Percentiles rank a stretch among this genome's conserved stretches.
phyloP scores from a whole-genome alignment of 2,113 vertebrate species.

The Fregata magnificens region DNA sequence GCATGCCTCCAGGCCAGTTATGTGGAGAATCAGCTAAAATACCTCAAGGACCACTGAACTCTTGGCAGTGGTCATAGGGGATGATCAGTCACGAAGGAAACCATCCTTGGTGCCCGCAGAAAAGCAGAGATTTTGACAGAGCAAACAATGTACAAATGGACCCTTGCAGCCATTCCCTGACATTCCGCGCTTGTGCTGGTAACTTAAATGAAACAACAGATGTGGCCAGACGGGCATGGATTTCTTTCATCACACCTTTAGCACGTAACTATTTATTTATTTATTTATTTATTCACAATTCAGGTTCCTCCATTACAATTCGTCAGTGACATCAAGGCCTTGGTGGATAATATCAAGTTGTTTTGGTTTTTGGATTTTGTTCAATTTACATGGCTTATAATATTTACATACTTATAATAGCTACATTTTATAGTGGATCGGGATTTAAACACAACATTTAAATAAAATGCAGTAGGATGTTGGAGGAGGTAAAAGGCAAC shows the following conservation, averaged over 20 bases:
- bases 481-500: not conserved
- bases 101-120: not conserved
- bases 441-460: not conserved
- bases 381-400: not conserved
- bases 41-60: not conserved
- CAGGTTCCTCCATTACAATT: not conserved
- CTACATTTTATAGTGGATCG: not conserved
- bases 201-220: not conserved
- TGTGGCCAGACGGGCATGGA: not conserved
- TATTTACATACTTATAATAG: not conserved
- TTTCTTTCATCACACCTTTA: not conserved
- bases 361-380: not conserved
- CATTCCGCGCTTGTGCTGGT: not conserved
- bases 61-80: not conserved
- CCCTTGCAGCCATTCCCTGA: not conserved
- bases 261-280: not conserved
- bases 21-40: not conserved
- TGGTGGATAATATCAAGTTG: not conserved
- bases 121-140: not conserved
- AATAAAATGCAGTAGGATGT: not conserved
- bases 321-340: not conserved
- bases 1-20: not conserved
- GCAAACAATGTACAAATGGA: not conserved
- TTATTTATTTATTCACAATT: not conserved
- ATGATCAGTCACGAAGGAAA: not conserved